Percentiles rank a stretch among this genome's conserved stretches.
Evolutionary conservation across 2,888 invertebrate species (phyloP).

Genomic region (Agelastica alni): DNA sequence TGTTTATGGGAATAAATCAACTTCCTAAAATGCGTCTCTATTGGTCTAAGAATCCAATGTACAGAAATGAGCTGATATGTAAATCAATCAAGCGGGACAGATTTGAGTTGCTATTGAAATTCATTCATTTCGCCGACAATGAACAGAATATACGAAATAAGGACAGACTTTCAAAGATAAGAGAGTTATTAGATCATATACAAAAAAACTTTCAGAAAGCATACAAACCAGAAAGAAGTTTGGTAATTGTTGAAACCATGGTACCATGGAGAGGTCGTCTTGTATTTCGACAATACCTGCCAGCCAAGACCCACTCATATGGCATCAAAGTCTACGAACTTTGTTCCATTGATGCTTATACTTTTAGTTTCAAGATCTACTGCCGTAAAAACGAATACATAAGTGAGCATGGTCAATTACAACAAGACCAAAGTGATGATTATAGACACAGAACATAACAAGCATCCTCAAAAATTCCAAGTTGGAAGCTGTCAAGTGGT

Average conservation of each 20-base stretch:
- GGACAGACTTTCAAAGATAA: neutral
- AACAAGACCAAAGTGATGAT: too few species aligned
- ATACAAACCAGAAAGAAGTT: neutral
- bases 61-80: neutral
- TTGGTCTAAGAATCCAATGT: slow-evolving; percentile 2
- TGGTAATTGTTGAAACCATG: neutral
- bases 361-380: neutral
- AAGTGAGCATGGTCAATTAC: slow-evolving; percentile 1
- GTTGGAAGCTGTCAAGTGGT: too few species aligned
- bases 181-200: neutral
- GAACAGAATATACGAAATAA: slow-evolving; percentile 1
- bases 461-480: too few species aligned
- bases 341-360: neutral
- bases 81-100: slow-evolving; percentile 7
- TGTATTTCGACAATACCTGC: slow-evolving; percentile 10
- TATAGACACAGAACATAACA: too few species aligned
- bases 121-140: slow-evolving; percentile 10
- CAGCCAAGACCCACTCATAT: slow-evolving; percentile 11
- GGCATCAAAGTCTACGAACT: neutral
- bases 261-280: slow-evolving; percentile 18
- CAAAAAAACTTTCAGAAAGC: neutral
- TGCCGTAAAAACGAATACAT: neutral
- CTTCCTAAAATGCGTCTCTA: slow-evolving; percentile 5
- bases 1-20: slow-evolving; percentile 3
- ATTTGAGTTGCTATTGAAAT: slow-evolving; percentile 10